Conservation (phyloP, 2,888 invertebrate species). For the Reticulitermes lucifugus region DNA sequence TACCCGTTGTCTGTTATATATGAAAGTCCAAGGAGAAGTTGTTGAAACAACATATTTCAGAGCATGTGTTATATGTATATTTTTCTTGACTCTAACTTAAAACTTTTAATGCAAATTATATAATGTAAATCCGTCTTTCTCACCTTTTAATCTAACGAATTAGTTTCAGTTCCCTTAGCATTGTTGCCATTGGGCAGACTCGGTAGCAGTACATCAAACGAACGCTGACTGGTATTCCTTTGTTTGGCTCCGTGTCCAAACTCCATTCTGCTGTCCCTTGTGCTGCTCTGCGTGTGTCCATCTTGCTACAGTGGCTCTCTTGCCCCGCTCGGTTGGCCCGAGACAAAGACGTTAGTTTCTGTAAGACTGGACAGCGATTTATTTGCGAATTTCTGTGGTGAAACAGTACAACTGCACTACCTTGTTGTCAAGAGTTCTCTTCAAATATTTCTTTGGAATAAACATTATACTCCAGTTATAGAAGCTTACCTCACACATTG, state of each 20-base stretch:
- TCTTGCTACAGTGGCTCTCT: background rate
- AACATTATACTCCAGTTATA: background rate
- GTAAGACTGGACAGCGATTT: background rate
- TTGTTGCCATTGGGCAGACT: background rate
- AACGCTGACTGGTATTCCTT: conserved; percentile 22
- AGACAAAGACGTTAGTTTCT: conserved; percentile 29
- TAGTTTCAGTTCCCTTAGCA: background rate
- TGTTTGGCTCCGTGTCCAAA: conserved; percentile 16
- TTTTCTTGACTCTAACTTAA: background rate
- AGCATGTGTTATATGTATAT: background rate
- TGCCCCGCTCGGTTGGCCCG: background rate
- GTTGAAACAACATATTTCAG: background rate
- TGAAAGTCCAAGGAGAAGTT: no score
- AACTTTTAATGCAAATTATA: conserved; percentile 18
- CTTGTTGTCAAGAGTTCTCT: background rate
- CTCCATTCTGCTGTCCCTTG: conserved; percentile 35
- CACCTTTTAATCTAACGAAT: conserved; percentile 24
- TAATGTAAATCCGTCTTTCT: background rate
- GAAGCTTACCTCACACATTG: conserved; percentile 12
- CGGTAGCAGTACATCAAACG: background rate
- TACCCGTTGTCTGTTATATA: no score
- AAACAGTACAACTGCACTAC: background rate
- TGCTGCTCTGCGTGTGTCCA: conserved; percentile 12
- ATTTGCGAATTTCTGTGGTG: background rate
- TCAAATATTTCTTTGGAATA: conserved; percentile 6